Conservation (phyloP, 2,113 vertebrate genomes). For the Rhinolophus sinicus region DNA sequence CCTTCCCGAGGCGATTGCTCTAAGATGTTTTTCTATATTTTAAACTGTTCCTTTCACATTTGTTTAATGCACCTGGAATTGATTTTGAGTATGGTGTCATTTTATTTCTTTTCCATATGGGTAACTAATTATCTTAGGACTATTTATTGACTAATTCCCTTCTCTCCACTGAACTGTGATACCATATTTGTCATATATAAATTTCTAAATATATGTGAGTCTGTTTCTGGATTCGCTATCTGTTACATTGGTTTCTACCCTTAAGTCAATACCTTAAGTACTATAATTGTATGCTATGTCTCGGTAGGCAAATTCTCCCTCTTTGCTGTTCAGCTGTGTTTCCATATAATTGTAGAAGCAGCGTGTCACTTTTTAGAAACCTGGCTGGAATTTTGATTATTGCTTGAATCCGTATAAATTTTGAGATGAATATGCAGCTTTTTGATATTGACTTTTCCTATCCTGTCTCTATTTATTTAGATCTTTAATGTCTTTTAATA, state of each 20-base stretch:
- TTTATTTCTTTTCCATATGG: not conserved
- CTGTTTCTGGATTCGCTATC: not conserved
- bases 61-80: not conserved
- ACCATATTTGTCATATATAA: not conserved
- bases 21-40: not conserved
- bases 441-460: not conserved
- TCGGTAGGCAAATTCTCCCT: not conserved
- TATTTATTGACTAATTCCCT: not conserved
- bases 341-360: not conserved
- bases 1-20: not conserved
- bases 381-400: not conserved
- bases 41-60: conserved; percentile 25
- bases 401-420: not conserved
- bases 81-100: not conserved
- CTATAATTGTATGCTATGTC: not conserved
- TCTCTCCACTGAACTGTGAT: not conserved
- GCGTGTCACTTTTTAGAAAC: not conserved
- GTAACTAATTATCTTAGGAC: not conserved
- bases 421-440: not conserved
- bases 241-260: not conserved
- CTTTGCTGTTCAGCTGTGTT: not conserved
- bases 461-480: not conserved
- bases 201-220: not conserved
- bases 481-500: not conserved
- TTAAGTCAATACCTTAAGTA: not conserved